These are phyloP conservation scores for Cossypha polioptera DNA, from an alignment of 2,797 vertebrate genomes.

Conservation along the genomic window DNA sequence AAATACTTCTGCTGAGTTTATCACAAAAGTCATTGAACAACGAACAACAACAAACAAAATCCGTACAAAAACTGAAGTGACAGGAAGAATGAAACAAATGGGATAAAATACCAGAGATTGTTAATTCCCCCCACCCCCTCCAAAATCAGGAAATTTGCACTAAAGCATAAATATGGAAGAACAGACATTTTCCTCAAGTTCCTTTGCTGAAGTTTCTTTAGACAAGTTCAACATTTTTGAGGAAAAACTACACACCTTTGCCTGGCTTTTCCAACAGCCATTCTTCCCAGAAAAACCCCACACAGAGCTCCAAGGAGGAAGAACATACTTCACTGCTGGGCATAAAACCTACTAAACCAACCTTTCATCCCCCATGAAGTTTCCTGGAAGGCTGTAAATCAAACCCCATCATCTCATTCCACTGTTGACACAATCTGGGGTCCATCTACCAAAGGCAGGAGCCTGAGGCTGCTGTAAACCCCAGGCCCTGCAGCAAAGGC, in stretches of 20 bases:
- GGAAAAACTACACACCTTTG: slow-evolving; percentile 5
- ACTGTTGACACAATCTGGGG: not conserved
- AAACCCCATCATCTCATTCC: not conserved
- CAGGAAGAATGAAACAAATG: not conserved
- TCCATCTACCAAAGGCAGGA: not conserved
- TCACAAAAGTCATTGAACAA: slow-evolving; percentile 74
- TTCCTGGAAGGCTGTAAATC: not conserved
- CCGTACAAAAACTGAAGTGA: slow-evolving; percentile 69
- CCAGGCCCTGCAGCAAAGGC: not conserved
- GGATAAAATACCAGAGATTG: not conserved
- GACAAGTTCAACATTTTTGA: not conserved
- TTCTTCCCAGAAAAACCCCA: not conserved
- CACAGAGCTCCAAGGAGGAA: not conserved
- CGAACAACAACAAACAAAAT: slow-evolving; percentile 54
- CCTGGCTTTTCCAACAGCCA: slow-evolving; percentile 15
- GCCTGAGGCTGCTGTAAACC: not conserved
- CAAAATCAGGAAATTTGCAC: slow-evolving; percentile 26
- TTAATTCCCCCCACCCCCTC: not conserved
- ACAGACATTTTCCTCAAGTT: slow-evolving; percentile 61
- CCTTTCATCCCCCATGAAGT: not conserved
- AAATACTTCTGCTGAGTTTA: slow-evolving; percentile 74
- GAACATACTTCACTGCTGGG: not conserved
- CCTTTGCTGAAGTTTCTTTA: slow-evolving; percentile 67
- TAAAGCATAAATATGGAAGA: slow-evolving; percentile 69
- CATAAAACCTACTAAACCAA: not conserved